These are phyloP conservation scores for Rhegmatorhina hoffmannsi DNA, from an alignment of 2,113 vertebrate species.

Conservation along the genomic window DNA sequence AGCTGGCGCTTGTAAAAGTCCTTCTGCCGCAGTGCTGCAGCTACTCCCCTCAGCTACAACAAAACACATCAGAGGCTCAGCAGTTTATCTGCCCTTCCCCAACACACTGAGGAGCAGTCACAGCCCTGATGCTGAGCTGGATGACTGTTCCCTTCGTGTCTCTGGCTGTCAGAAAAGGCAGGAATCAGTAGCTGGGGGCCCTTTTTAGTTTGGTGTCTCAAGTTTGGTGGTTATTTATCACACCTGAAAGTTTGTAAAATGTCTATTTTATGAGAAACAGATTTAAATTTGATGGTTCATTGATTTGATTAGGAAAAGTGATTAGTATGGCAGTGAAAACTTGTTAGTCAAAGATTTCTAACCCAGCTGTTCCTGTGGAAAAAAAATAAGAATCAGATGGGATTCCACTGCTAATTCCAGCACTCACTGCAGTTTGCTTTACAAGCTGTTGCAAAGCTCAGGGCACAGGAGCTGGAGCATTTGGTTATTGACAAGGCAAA, in stretches of 20 bases:
- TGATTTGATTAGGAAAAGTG: constrained; percentile 30
- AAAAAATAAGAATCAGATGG: background rate
- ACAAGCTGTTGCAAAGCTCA: background rate
- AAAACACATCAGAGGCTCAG: background rate
- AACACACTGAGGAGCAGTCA: background rate
- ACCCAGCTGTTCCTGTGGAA: background rate
- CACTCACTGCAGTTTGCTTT: background rate
- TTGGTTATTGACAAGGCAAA: background rate
- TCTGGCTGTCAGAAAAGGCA: background rate
- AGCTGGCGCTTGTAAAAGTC: background rate
- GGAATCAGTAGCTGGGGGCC: background rate
- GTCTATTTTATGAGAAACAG: constrained; percentile 3
- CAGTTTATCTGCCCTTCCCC: background rate
- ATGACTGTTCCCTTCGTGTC: background rate
- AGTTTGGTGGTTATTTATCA: background rate
- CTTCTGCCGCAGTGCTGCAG: background rate
- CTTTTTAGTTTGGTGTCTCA: background rate
- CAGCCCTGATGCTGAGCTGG: background rate
- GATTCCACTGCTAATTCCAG: background rate
- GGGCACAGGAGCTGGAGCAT: background rate
- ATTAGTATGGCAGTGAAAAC: constrained; percentile 14
- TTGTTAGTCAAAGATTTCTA: constrained; percentile 52
- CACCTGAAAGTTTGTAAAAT: background rate
- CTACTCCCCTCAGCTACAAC: background rate
- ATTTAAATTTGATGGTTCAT: constrained; percentile 32